Conservation (phyloP, 2,113 vertebrate species). For the Sturnus vulgaris region DNA sequence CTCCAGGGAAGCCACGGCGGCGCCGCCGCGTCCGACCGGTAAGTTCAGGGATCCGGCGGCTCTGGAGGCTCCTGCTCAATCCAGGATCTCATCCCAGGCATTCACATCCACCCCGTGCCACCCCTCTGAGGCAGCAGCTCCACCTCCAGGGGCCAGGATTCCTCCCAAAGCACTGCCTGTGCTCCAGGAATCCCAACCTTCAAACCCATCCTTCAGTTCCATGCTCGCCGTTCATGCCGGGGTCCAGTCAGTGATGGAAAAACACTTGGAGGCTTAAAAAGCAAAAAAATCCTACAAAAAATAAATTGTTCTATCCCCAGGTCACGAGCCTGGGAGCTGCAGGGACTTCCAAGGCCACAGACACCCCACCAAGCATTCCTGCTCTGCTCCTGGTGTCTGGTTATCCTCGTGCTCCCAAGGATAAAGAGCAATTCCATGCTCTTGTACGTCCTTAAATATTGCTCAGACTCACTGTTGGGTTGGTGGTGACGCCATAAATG, state of each 20-base stretch:
- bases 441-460: fast-evolving
- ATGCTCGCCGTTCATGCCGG: fast-evolving
- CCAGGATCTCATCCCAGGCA: not conserved
- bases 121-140: not conserved
- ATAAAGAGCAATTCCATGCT: fast-evolving
- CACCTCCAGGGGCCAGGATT: not conserved
- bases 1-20: not conserved
- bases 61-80: fast-evolving
- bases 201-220: fast-evolving
- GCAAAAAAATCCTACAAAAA: too few relatives aligned
- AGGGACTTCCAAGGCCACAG: fast-evolving
- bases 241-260: fast-evolving
- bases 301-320: fast-evolving
- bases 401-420: not conserved
- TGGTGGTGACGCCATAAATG: not conserved
- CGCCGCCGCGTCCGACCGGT: not conserved
- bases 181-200: not conserved
- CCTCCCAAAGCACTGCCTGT: not conserved
- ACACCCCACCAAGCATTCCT: fast-evolving
- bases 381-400: fast-evolving
- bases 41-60: not conserved
- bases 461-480: not conserved
- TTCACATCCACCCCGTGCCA: not conserved
- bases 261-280: not conserved
- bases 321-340: fast-evolving